Percentiles rank a stretch among this genome's conserved stretches.
Conservation (phyloP, 2,113 vertebrate species). For the Gasterosteus aculeatus region DNA sequence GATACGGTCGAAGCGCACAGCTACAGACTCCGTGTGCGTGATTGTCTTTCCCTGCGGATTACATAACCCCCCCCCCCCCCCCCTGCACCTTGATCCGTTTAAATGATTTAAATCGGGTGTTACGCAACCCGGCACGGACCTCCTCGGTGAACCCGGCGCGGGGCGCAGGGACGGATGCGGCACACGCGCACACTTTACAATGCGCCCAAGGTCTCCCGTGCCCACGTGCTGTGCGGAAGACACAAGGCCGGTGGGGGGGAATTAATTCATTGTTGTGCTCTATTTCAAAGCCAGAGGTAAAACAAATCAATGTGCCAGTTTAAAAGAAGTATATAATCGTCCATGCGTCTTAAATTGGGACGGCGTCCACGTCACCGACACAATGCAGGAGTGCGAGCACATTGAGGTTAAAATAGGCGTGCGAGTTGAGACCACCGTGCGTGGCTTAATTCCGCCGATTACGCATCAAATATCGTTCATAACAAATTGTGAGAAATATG, state of each 20-base stretch:
- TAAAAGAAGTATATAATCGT: neutral
- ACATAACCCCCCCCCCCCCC: constrained; percentile 66
- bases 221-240: constrained; percentile 42
- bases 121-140: constrained; percentile 57
- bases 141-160: neutral
- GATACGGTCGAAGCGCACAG: constrained; percentile 34
- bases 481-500: constrained; percentile 26
- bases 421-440: constrained; percentile 8
- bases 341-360: neutral
- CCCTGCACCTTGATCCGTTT: constrained; percentile 46
- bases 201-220: neutral
- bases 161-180: neutral
- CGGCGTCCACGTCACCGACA: neutral
- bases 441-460: neutral
- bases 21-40: constrained; percentile 55
- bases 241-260: constrained; percentile 40
- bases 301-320: neutral
- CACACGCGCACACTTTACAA: neutral
- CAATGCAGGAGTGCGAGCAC: constrained; percentile 1
- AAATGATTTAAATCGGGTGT: constrained; percentile 63
- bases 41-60: constrained; percentile 53
- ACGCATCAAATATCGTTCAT: neutral
- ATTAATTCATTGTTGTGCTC: neutral
- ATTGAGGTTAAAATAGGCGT: neutral
- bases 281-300: neutral